A percentile compares a stretch with the other conserved stretches of the same genome.
Conservation (phyloP, 2,113 vertebrate species). For the Eurystomus gularis region DNA sequence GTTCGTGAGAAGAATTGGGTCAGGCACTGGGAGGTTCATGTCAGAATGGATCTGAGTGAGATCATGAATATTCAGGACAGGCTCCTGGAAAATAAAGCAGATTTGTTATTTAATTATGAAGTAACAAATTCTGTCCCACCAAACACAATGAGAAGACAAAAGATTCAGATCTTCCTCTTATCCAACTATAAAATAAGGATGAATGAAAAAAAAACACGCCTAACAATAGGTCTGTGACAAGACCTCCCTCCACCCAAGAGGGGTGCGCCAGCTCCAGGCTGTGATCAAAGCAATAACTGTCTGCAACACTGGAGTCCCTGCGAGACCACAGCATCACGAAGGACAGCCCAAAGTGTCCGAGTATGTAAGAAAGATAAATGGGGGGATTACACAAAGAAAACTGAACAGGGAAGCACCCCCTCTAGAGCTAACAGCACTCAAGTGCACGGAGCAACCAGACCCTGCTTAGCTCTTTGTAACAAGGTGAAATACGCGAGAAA, state of each 20-base stretch:
- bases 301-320: neutral
- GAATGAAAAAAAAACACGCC: neutral
- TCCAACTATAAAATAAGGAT: neutral
- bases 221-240: neutral
- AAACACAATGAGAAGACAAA: neutral
- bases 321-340: neutral
- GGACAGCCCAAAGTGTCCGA: neutral
- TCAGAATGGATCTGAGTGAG: conserved; percentile 97
- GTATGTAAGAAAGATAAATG: neutral
- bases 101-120: neutral
- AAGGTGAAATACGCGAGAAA: rapidly evolving
- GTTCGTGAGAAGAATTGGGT: conserved; percentile 94
- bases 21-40: conserved; percentile 95
- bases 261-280: neutral
- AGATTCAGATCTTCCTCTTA: neutral
- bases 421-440: neutral
- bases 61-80: conserved; percentile 92
- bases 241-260: neutral
- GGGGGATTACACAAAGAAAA: neutral
- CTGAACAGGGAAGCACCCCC: neutral
- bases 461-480: rapidly evolving
- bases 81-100: conserved; percentile 80
- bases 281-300: neutral
- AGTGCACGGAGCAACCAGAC: rapidly evolving
- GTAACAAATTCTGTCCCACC: neutral